These are phyloP conservation scores for Drosophila orosa DNA, from an alignment of 1,140 invertebrate species.

Conservation along the genomic window DNA sequence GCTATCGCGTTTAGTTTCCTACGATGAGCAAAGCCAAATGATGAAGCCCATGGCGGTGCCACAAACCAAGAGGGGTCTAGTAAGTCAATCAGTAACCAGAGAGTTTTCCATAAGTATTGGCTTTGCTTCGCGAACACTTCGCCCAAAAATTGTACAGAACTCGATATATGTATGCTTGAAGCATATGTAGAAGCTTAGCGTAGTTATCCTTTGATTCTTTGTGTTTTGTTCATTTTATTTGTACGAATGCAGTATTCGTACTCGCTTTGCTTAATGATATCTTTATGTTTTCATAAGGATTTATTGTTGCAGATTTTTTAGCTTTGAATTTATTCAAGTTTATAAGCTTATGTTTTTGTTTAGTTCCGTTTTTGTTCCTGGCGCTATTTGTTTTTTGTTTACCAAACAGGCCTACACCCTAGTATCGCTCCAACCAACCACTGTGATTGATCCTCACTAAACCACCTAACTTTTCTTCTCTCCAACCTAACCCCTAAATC, in stretches of 20 bases:
- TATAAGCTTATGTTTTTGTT: constrained; percentile 18
- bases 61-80: constrained; percentile 43
- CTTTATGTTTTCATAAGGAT: constrained; percentile 4
- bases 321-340: constrained; percentile 11
- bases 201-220: constrained; percentile 39
- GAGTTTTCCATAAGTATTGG: constrained; percentile 26
- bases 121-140: constrained; percentile 61
- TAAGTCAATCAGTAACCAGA: constrained; percentile 61
- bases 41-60: constrained; percentile 29
- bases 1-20: constrained; percentile 74
- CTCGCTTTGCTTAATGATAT: constrained; percentile 8
- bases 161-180: constrained; percentile 41
- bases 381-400: constrained; percentile 40
- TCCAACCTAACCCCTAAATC: constrained; percentile 44
- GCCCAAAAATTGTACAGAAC: constrained; percentile 52
- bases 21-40: constrained; percentile 58
- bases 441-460: constrained; percentile 34
- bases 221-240: constrained; percentile 21
- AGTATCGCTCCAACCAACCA: constrained; percentile 11
- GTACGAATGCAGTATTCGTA: constrained; percentile 13
- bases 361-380: constrained; percentile 23
- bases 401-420: constrained; percentile 31
- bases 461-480: constrained; percentile 52
- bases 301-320: neutral
- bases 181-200: constrained; percentile 59